Base-by-base conservation (phyloP, 2,797 vertebrate genomes). In the Phalloptychus januarius region DNA sequence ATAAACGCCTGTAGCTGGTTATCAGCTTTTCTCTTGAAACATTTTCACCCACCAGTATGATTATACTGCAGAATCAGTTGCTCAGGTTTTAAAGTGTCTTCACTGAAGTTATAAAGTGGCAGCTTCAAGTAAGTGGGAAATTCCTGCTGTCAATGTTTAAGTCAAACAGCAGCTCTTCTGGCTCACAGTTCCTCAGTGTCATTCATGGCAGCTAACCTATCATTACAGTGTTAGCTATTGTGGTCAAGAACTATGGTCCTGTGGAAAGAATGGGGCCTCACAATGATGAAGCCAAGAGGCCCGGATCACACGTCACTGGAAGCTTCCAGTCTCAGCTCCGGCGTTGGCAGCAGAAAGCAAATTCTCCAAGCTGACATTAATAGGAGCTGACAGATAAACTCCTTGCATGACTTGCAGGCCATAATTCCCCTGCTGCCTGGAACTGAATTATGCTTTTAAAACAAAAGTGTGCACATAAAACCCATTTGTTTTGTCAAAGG, bases 361-460 rank as follows among this genome's bases (percentile, higher is more conserved):
- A 86, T 82, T 92, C 89, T 92, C 83, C 77, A 65, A 77, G 77
- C 74, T 74, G 74, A 84, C 88, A 81, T 91, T 93, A 92, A 94
- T 83, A 82, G 85, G 86, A 89, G 85, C 82, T 92, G 94, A 94
- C 94, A 92, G 90, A 88, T 45, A 69, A 63, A 88, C 88, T 91
- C 91, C 80, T 87, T 84, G 87, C 84, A 88, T 92, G 90, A 92
- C 86, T 91, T 88, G 79, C 78, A 79, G 83, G 82, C 78, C 36
- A 72, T 81, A 85, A 88, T 89, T 90, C 86, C 86, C 83, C 79
- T 71, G 79, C 74, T 82, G 85, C 83, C 83, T 83, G 71, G 83
- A 88, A 78, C 74, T 71, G 5, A 82, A 76, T 83, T 85, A 79
- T 79, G 76, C 82, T 81, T 85, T 50, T 87, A 79, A 54, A 83